phyloP scores from a whole-genome alignment of 1,140 invertebrate genomes.

The Drosophila busckii region DNA sequence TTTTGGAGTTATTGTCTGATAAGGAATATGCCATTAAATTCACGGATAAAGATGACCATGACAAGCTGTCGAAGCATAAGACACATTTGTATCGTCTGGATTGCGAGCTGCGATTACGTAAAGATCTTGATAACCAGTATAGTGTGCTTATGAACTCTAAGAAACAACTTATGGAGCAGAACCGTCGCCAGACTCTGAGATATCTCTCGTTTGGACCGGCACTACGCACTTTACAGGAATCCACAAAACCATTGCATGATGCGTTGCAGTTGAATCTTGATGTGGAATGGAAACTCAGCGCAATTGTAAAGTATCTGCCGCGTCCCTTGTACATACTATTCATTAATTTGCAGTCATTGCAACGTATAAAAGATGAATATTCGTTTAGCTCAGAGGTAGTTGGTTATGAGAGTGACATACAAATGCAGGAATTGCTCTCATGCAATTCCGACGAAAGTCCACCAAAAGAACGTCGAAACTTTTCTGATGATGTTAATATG shows the following conservation, averaged over 20 bases:
- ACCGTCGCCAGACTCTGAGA: constrained; percentile 88
- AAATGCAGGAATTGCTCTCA: constrained; percentile 68
- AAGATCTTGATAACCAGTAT: constrained; percentile 88
- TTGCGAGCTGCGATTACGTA: constrained; percentile 94
- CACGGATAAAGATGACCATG: constrained; percentile 79
- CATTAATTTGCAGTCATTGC: constrained; percentile 88
- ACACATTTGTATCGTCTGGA: constrained; percentile 91
- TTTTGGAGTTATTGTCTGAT: constrained; percentile 91
- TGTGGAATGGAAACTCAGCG: constrained; percentile 86
- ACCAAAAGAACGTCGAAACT: constrained; percentile 48
- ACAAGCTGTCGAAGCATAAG: constrained; percentile 85
- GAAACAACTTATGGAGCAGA: constrained; percentile 86
- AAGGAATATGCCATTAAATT: constrained; percentile 82
- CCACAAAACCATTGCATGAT: constrained; percentile 94
- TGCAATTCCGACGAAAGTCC: constrained; percentile 81
- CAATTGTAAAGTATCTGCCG: constrained; percentile 87
- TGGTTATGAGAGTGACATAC: constrained; percentile 90
- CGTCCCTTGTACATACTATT: constrained; percentile 93
- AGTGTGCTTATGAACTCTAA: constrained; percentile 88
- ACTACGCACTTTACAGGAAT: constrained; percentile 85
- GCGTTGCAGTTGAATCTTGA: constrained; percentile 90
- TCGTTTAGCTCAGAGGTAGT: constrained; percentile 82
- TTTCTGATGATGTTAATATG: constrained; percentile 74
- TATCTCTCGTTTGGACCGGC: constrained; percentile 91
- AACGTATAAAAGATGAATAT: constrained; percentile 87